Evolutionary conservation across 1,140 invertebrate genomes (phyloP), one percentile per base, ranked within the genome.

Genomic region (Ostrea denselamellosa): DNA sequence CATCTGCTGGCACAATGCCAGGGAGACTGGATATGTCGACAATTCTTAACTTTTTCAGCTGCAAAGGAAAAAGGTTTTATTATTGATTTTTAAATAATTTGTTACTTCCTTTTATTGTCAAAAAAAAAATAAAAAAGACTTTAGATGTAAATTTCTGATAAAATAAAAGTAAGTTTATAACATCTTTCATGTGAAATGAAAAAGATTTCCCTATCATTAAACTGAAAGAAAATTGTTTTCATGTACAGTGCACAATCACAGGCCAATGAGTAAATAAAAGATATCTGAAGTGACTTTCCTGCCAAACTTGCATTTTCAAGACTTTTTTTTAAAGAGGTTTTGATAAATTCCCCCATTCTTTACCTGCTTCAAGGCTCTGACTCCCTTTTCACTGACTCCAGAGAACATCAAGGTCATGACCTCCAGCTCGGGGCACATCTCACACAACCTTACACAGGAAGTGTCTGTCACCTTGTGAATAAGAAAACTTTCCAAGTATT

Each of bases 11-110:
- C 44, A 87, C 91, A 10, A 94, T 68, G 19, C 90, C 87, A 34
- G 87, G 85, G 28, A 92, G 86, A 71, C 91, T 91, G 28, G 92
- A 93, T 10, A 94, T 58, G 51, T 93, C 92, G 1, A 94, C 84
- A 10, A 90, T 86, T n/a, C 52, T 88, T 81, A 94, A 83, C 22
- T 91, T 89, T 22, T 56, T 56, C 54, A 94, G 81, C 93, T 93
- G 89, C 14, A 90, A 91, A 22, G 44, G 81, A 85, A 34, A 19
- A 22, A 58, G 52, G 4, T 53, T 22, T 68, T 12, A 0, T 52
- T 8, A 34, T 8, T 85, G 4, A 53, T 22, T 52, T 8, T 56
- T 7, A 54, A 22, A 28, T 5, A 54, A 28, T 53, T 19, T 22
- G 8, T 10, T 51, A 56, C 10, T 54, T n/a, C n/a, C 44, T 56